A percentile compares a stretch with the other conserved stretches of the same genome.
Conservation (phyloP, 2,113 vertebrate species). For the Ophthalmolycus amberensis region DNA sequence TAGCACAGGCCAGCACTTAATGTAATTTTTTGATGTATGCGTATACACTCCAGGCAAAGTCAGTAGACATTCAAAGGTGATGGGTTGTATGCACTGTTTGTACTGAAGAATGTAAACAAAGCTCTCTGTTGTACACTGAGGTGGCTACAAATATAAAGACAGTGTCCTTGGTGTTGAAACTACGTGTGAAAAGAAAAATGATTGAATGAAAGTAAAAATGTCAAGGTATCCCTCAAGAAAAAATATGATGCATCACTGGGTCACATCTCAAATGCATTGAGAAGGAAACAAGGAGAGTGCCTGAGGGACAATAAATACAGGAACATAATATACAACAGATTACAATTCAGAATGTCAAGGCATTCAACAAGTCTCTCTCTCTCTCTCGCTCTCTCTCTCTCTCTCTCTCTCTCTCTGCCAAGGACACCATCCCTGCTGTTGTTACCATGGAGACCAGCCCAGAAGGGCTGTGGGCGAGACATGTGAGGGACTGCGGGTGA, state of each 20-base stretch:
- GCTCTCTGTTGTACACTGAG: background rate
- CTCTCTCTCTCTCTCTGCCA: slow-evolving; percentile 73
- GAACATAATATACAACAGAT: slow-evolving; percentile 43
- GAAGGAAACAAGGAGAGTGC: slow-evolving; percentile 27
- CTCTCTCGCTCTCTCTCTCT: slow-evolving; percentile 50
- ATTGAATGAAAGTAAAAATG: slow-evolving; percentile 56
- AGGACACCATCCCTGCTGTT: slow-evolving; percentile 80
- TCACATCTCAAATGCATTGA: slow-evolving; percentile 28
- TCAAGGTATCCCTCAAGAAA: slow-evolving; percentile 34
- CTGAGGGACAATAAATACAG: slow-evolving; percentile 15
- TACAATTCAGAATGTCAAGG: slow-evolving; percentile 66
- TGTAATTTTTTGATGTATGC: background rate
- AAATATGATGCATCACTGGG: slow-evolving; percentile 25
- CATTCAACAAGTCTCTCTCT: slow-evolving; percentile 73
- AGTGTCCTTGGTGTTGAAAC: slow-evolving; percentile 15
- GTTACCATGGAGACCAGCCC: slow-evolving; percentile 82
- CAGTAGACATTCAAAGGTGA: background rate
- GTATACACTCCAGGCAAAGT: slow-evolving; percentile 10
- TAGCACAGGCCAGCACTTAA: background rate
- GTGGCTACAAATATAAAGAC: background rate
- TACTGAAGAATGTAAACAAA: slow-evolving; percentile 14
- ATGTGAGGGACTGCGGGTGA: slow-evolving; percentile 77
- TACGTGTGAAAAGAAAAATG: slow-evolving; percentile 32
- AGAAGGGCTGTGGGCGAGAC: slow-evolving; percentile 81
- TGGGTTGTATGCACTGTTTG: background rate